Evolutionary conservation across 2,113 vertebrate genomes (phyloP), one percentile per base, ranked within the genome.

Genomic region (Ammospiza nelsoni): DNA sequence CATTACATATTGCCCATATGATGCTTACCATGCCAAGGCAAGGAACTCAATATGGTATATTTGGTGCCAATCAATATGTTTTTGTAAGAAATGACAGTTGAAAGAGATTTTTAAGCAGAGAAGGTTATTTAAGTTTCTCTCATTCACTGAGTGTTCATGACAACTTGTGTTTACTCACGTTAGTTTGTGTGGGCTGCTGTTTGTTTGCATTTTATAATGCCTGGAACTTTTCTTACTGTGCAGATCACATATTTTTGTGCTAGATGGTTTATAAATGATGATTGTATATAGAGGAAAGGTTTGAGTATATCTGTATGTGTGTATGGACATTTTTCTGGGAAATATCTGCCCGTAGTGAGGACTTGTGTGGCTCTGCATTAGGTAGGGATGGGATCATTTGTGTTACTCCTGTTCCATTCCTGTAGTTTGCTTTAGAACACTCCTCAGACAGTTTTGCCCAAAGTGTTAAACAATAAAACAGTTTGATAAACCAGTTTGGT

Each of bases 271-370:
- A 12, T 29, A 39, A 90, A 44, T 44, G 7, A 18, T 41, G n/a
- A 1, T n/a, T 31, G 12, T 11, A 2, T 9, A 3, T 2, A 28
- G 31, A 80, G 41, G 12, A 28, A 87, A 75, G 15, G 9, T 7
- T 6, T 28, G 24, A 37, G 5, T 35, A 3, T 6, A 3, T 25
- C 1, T 12, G 0, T 37, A 3, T 41, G 7, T 51, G 10, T 37
- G 15, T 9, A 2, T 3, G 7, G 18, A 6, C 6, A 1, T 16
- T 5, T 18, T 11, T 28, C 12, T 94, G 35, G 57, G 54, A 61
- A 35, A 35, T 51, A 28, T 3, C 78, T 55, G n/a, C 55, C 23
- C 1, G 21, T 23, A 44, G 4, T 33, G 66, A 65, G 18, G 18
- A 15, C 6, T 43, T 22, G 6, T 63, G 62, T 72, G 54, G 23